These are phyloP conservation scores for Cheirogaleus major DNA, from an alignment of 2,797 vertebrate species.

Conservation along the genomic window DNA sequence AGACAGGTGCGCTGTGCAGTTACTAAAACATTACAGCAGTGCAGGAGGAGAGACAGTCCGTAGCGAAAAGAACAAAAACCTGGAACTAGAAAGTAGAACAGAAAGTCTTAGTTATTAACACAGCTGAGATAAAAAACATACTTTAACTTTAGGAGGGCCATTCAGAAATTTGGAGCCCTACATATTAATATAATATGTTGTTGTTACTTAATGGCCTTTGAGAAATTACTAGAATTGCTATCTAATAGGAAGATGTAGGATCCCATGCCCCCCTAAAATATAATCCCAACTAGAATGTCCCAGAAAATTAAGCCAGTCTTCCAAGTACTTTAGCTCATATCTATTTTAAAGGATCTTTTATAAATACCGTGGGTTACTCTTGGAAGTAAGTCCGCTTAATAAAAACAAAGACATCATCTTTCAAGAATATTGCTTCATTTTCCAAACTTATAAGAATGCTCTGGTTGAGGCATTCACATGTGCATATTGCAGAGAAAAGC, in stretches of 20 bases:
- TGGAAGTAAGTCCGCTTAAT: not conserved
- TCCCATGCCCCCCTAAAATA: not conserved
- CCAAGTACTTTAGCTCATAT: not conserved
- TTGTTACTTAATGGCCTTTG: not conserved
- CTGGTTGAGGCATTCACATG: not conserved
- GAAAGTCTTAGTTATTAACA: not conserved
- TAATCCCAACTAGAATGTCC: not conserved
- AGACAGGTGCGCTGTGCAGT: not conserved
- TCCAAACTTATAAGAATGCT: not conserved
- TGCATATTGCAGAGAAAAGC: not conserved
- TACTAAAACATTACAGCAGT: not conserved
- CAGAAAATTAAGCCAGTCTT: not conserved
- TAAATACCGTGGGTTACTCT: not conserved
- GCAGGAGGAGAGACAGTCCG: constrained; percentile 20
- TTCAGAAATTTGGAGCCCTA: not conserved
- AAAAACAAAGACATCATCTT: not conserved
- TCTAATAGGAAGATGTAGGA: not conserved
- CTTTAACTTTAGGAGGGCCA: not conserved
- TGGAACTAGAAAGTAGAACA: not conserved
- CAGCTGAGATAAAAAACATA: not conserved
- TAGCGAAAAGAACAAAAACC: constrained; percentile 49
- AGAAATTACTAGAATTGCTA: not conserved
- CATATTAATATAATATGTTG: not conserved
- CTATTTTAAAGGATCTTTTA: not conserved
- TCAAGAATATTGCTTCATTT: not conserved